A percentile compares a stretch with the other conserved stretches of the same genome.
phyloP scores from a whole-genome alignment of 2,797 vertebrate genomes.

The Florisuga fusca region DNA sequence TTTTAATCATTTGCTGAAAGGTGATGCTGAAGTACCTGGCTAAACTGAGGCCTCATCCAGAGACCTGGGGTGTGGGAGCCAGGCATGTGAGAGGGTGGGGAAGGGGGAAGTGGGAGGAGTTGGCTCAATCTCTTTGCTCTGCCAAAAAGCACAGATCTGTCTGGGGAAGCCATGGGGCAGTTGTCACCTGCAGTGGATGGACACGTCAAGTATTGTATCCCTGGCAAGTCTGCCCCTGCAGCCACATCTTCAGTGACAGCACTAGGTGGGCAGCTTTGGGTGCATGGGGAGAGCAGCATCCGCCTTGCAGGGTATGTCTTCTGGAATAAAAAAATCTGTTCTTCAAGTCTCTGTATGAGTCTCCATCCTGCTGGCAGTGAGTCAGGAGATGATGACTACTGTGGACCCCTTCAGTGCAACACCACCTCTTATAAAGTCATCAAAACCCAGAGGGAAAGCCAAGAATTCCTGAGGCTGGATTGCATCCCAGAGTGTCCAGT shows the following conservation, averaged over 20 bases:
- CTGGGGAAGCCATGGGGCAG: not conserved
- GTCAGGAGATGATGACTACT: constrained; percentile 23
- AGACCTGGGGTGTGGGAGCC: not conserved
- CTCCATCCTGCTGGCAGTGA: constrained; percentile 21
- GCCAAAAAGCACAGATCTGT: not conserved
- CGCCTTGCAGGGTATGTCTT: rapidly evolving
- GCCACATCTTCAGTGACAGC: not conserved
- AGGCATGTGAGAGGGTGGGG: not conserved
- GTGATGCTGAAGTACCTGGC: not conserved
- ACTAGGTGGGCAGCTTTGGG: not conserved
- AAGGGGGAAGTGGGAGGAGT: not conserved
- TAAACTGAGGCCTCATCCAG: not conserved
- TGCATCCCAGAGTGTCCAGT: constrained; percentile 24
- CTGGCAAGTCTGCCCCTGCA: not conserved
- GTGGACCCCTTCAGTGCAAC: not conserved
- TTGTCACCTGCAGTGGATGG: not conserved
- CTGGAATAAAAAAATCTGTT: not conserved
- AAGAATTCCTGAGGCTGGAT: constrained; percentile 48
- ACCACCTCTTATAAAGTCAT: constrained; percentile 43
- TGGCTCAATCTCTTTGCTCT: not conserved
- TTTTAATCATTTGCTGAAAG: not conserved
- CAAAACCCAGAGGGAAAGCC: constrained; percentile 42
- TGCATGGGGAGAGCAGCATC: rapidly evolving
- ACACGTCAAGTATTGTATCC: not conserved
- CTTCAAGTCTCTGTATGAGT: not conserved